Conservation (phyloP, 2,797 vertebrate genomes). For the Cetoscarus ocellatus region DNA sequence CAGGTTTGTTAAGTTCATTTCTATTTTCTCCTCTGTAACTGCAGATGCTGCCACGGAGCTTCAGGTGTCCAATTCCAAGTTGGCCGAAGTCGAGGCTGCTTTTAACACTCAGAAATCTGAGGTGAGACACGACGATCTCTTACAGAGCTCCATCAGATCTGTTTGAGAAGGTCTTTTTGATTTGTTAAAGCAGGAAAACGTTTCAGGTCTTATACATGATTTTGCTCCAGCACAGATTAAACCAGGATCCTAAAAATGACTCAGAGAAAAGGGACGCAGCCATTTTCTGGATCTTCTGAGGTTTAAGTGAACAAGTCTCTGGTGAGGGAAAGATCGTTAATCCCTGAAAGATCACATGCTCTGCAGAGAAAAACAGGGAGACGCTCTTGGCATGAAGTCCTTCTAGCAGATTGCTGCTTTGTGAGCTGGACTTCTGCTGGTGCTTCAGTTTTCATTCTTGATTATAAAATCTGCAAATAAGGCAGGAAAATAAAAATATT, state of each 20-base stretch:
- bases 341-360: background rate
- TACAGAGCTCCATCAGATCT: background rate
- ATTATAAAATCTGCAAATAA: no score
- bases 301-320: background rate
- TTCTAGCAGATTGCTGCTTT: background rate
- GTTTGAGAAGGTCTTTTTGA: background rate
- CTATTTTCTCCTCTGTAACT: background rate
- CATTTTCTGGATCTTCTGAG: background rate
- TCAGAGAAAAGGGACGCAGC: no score
- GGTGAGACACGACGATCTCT: conserved; percentile 76
- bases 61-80: conserved; percentile 87
- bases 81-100: conserved; percentile 88
- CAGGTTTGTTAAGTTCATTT: background rate
- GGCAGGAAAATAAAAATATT: no score
- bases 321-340: background rate
- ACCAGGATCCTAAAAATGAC: no score
- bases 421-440: no score
- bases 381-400: background rate
- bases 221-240: no score
- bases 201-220: no score
- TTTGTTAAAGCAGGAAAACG: background rate
- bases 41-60: conserved; percentile 89
- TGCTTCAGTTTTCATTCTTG: no score
- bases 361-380: background rate
- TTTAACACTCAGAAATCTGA: conserved; percentile 90